Evolutionary conservation across 2,797 vertebrate species (phyloP), one percentile per base, ranked within the genome.

Genomic region (Diplodus sargus): DNA sequence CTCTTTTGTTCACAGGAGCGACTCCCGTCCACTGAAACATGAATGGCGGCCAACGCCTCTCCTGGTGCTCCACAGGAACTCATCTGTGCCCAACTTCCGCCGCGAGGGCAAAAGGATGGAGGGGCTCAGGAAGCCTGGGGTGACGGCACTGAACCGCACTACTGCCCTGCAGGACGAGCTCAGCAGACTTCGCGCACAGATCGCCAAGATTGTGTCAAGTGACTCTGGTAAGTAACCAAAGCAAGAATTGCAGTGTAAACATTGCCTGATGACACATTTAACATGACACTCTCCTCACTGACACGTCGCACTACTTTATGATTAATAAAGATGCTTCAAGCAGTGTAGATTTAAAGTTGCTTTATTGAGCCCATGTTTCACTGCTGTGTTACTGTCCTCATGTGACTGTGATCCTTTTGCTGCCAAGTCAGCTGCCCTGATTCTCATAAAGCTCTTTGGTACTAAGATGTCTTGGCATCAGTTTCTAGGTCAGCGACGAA

Each of bases 11-110:
- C 82, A 63, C 82, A 99, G 98, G 87, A 99, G 97, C 0, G 98
- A 99, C 89, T 77, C 95, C 0, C 97, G 98, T 13, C 98, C 98
- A 0, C 91, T 99, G 79, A 97, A 98, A 90, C 97, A 99, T 53
- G 97, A 98, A 63, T 99, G 98, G 98, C 96, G 97, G 81, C 98
- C 98, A 0, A 99, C 97, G 4, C 97, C 98, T 43, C 95, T 99
- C 89, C 95, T 98, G 0, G 96, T 99, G 45, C 97, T 99, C 78
- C 98, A 99, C 79, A 96, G 98, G 59, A 99, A 99, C 76, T 98
- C 98, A 5, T 99, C 98, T 0, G 98, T 99, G 74, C 98, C 98
- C 78, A 99, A 99, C 92, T 96, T 99, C 83, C 96, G 98, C 60
- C 96, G 96, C 22, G 97, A 98, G 28, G 97, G 98, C 70, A 98